Conservation (phyloP, 2,888 invertebrate species). For the Urechis unicinctus region DNA sequence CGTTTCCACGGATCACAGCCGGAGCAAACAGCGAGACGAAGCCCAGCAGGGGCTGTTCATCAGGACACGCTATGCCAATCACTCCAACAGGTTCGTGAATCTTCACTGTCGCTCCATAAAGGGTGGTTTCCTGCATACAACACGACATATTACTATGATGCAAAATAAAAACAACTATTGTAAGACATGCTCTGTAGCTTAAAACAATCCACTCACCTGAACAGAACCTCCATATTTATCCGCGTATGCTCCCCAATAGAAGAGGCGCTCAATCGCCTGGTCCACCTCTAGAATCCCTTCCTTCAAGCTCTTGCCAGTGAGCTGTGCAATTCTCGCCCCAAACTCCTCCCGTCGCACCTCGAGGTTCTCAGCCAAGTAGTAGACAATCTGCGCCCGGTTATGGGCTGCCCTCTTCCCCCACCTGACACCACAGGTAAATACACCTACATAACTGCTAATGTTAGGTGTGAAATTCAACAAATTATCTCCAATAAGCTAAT, state of each 20-base stretch:
- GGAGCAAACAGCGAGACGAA: constrained; percentile 51
- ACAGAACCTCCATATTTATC: constrained; percentile 51
- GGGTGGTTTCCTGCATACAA: constrained; percentile 48
- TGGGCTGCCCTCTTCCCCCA: constrained; percentile 50
- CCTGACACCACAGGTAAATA: too few relatives aligned
- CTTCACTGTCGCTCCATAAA: constrained; percentile 49
- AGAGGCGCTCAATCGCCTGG: constrained; percentile 44
- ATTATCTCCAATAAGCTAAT: neutral
- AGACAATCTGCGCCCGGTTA: constrained; percentile 51
- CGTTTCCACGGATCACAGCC: constrained; percentile 50
- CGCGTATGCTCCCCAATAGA: constrained; percentile 51
- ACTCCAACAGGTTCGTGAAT: constrained; percentile 52
- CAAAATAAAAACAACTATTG: too few relatives aligned
- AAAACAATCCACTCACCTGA: constrained; percentile 44
- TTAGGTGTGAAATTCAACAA: too few relatives aligned
- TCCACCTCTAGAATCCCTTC: constrained; percentile 39
- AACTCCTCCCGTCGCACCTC: constrained; percentile 43
- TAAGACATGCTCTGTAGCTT: too few relatives aligned
- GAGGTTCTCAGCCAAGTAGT: constrained; percentile 52
- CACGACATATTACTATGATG: too few relatives aligned
- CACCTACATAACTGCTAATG: too few relatives aligned
- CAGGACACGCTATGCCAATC: constrained; percentile 51
- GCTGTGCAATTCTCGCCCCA: constrained; percentile 29
- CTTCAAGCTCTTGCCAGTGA: constrained; percentile 35
- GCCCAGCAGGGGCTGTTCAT: constrained; percentile 46